Evolutionary conservation across 2,888 invertebrate genomes (phyloP), one percentile per base, ranked within the genome.

Genomic region (Achlya flavicornis): DNA sequence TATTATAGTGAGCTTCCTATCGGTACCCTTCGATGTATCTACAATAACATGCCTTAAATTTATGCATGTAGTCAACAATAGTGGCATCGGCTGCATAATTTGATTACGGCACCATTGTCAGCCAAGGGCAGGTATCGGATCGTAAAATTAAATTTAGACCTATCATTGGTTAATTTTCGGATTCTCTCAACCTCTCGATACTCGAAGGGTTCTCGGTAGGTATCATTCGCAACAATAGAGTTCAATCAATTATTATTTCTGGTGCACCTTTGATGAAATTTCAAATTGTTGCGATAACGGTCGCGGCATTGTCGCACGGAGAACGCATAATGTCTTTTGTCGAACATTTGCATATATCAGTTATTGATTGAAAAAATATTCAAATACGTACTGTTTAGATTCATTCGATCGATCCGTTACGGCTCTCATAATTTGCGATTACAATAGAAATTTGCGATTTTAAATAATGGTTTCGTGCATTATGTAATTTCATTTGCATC

Each of bases 301-400:
- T 93, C 88, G 89, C 76, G 68, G 81, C 84, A 88, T 93, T 93
- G 92, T 92, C 88, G 81, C 80, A 74, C 77, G 71, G 74, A 80
- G 82, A 73, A 75, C 84, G 82, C 83, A 86, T 84, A 86, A 88
- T 86, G 84, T 87, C 83, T 88, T 86, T 86, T 84, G 78, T 80
- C 66, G 69, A 66, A 76, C 67, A 91, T 92, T 92, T 93, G 92
- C 93, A 93, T 93, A 91, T 88, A 90, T 91, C 89, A 87, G 88
- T 92, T 92, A 93, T 93, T 93, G 93, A 93, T 93, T 92, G 92
- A 89, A 91, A 92, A 90, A 91, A 92, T 91, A 93, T 93, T 93
- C 82, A 92, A 93, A 93, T 92, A 70, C 63, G 63, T 68, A 82
- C 79, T 85, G 87, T 90, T 91, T 89, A 84, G 80, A 88, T 78